phyloP scores from a whole-genome alignment of 2,888 invertebrate genomes.

The Platypus cylindrus region DNA sequence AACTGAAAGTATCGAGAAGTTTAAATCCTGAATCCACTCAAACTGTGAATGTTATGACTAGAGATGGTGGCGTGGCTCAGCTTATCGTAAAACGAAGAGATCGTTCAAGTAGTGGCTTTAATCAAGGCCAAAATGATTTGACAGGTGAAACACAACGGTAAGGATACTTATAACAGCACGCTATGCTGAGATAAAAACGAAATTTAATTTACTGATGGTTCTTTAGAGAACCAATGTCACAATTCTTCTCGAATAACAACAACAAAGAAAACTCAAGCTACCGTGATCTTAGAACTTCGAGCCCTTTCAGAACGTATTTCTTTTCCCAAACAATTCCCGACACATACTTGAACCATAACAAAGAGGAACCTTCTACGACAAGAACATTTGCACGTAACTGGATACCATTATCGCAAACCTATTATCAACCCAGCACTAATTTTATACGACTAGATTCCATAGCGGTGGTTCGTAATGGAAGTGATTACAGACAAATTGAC shows the following conservation, averaged over 20 bases:
- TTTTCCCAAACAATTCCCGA: conserved; percentile 10
- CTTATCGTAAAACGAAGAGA: conserved; percentile 62
- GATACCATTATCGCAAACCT: conserved; percentile 32
- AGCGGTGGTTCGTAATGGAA: conserved; percentile 27
- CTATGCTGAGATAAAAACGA: too few species aligned
- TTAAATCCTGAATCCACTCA: conserved; percentile 65
- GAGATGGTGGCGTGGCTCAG: conserved; percentile 63
- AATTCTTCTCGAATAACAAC: too few species aligned
- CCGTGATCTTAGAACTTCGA: conserved; percentile 3
- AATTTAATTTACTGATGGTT: too few species aligned
- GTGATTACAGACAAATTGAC: conserved; percentile 23
- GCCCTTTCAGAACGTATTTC: conserved; percentile 6
- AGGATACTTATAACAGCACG: too few species aligned
- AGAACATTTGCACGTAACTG: conserved; percentile 30
- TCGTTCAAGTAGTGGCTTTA: conserved; percentile 4
- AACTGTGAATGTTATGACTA: conserved; percentile 63
- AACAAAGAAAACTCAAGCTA: too few species aligned
- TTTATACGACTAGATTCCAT: conserved; percentile 27
- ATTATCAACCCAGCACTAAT: conserved; percentile 26
- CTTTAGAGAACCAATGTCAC: too few species aligned
- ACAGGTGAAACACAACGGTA: too few species aligned
- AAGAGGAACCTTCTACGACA: not conserved
- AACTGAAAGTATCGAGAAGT: conserved; percentile 64
- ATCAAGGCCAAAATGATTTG: not conserved
- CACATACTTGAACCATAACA: too few species aligned